A percentile compares a stretch with the other conserved stretches of the same genome.
phyloP scores from a whole-genome alignment of 2,888 invertebrate species.

The Anthrax anthrax region DNA sequence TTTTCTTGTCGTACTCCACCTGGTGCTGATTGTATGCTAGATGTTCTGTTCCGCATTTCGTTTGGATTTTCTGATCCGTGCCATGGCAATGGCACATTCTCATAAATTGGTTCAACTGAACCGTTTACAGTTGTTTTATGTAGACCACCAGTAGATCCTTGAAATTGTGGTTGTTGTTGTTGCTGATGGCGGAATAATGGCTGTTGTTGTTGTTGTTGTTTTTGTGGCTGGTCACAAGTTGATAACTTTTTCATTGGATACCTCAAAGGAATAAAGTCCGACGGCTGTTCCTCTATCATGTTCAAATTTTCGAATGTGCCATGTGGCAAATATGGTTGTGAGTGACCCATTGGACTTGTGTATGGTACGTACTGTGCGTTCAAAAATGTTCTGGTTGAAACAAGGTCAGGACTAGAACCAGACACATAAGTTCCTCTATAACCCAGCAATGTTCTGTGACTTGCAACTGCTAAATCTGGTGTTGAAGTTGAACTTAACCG shows the following conservation, averaged over 20 bases:
- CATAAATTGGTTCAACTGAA: conserved; percentile 65
- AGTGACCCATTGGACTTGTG: conserved; percentile 26
- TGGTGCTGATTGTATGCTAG: conserved; percentile 58
- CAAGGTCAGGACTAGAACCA: conserved; percentile 64
- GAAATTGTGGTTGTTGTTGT: conserved; percentile 5
- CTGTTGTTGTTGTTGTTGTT: conserved; percentile 4
- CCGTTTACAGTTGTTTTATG: conserved; percentile 35
- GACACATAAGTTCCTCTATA: conserved; percentile 43
- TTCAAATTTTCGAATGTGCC: conserved; percentile 61
- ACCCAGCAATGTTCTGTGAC: conserved; percentile 38
- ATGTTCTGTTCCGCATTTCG: conserved; percentile 37
- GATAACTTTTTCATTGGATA: conserved; percentile 4
- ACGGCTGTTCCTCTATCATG: conserved; percentile 37
- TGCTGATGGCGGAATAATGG: neutral
- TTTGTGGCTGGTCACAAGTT: conserved; percentile 15
- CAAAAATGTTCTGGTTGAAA: conserved; percentile 53
- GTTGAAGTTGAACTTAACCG: conserved; percentile 70
- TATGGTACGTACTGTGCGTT: conserved; percentile 30
- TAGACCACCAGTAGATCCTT: conserved; percentile 17
- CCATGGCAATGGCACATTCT: conserved; percentile 63
- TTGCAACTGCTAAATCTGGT: conserved; percentile 65
- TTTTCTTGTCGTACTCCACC: conserved; percentile 39
- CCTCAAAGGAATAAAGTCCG: conserved; percentile 26
- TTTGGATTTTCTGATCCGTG: conserved; percentile 21
- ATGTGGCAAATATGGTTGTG: conserved; percentile 39